Evolutionary conservation across 2,888 invertebrate genomes (phyloP).

Genomic region (Drosophila mimica): DNA sequence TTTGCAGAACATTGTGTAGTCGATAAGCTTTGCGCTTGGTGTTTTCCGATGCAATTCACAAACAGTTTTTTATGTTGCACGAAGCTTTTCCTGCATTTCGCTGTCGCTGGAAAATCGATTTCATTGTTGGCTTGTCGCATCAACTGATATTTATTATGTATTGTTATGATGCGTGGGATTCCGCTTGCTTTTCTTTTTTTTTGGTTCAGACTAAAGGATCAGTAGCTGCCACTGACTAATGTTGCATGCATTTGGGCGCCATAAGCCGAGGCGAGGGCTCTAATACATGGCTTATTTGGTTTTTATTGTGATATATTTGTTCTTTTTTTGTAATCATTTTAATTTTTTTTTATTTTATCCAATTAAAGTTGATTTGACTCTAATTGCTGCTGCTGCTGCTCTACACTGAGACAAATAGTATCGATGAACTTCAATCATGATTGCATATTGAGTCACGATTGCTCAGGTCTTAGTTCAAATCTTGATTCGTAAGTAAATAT

Average conservation of each 20-base stretch:
- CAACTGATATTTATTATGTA: constrained; percentile 64
- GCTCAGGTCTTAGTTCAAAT: neutral
- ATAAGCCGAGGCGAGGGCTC: constrained; percentile 11
- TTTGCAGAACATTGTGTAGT: constrained; percentile 13
- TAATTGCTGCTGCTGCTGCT: constrained; percentile 18
- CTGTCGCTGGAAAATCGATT: constrained; percentile 62
- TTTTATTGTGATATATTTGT: constrained; percentile 26
- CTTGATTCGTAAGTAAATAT: neutral
- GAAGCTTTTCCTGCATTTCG: constrained; percentile 48
- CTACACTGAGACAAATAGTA: constrained; percentile 24
- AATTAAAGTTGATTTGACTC: constrained; percentile 45
- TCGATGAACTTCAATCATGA: too few relatives aligned
- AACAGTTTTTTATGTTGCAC: constrained; percentile 37
- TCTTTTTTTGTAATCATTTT: neutral
- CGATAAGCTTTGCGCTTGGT: neutral
- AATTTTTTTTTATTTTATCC: constrained; percentile 28
- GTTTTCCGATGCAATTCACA: neutral
- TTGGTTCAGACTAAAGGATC: constrained; percentile 9
- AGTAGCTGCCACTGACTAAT: constrained; percentile 43
- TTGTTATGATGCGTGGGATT: constrained; percentile 55
- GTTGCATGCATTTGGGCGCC: constrained; percentile 32
- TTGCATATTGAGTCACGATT: neutral
- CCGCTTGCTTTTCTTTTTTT: neutral
- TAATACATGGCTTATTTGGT: constrained; percentile 23
- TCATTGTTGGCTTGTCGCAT: constrained; percentile 59